phyloP scores from a whole-genome alignment of 2,888 invertebrate species.

The Minunthozetes semirufus region DNA sequence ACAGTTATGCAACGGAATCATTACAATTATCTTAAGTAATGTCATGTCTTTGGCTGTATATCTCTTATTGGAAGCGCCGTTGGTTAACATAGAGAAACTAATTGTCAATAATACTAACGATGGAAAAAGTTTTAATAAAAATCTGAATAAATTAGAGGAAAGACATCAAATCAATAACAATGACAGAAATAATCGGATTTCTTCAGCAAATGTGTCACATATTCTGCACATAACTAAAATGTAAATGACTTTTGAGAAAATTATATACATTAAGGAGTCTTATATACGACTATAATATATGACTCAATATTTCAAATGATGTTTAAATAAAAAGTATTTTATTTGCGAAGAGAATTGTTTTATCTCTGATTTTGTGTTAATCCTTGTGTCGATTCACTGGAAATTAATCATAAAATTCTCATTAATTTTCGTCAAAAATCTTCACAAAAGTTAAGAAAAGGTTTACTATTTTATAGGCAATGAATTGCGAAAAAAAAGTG shows the following conservation, averaged over 20 bases:
- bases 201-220: not conserved
- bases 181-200: not conserved
- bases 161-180: not conserved
- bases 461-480: not conserved
- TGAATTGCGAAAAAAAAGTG: not conserved
- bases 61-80: conserved; percentile 14
- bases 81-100: conserved; percentile 9
- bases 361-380: not conserved
- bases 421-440: not conserved
- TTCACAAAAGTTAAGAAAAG: not conserved
- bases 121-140: not conserved
- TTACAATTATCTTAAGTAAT: not conserved
- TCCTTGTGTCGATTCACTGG: not conserved
- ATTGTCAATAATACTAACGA: not conserved
- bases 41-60: not conserved
- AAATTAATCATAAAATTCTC: not conserved
- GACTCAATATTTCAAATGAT: not conserved
- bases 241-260: not conserved
- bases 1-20: not conserved
- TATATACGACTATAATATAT: not conserved
- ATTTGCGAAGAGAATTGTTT: not conserved
- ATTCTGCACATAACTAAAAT: not conserved
- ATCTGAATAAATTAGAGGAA: not conserved
- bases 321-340: not conserved
- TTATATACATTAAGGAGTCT: too few species aligned